Evolutionary conservation across 2,113 vertebrate species (phyloP), one percentile per base, ranked within the genome.

Genomic region (Xerus inauris): DNA sequence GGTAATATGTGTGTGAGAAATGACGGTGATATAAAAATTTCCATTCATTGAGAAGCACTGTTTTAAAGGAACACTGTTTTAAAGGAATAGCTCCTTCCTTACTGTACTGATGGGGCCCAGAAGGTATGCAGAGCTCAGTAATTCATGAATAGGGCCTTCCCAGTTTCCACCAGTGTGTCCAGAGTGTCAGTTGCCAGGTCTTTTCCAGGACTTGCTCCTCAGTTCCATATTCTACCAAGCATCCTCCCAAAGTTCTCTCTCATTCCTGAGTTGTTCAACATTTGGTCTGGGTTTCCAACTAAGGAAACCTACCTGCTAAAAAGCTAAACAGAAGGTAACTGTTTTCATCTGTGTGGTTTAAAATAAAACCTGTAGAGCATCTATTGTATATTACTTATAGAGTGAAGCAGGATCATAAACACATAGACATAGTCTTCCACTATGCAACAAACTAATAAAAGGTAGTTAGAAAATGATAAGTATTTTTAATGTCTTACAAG

Each of bases 401-500:
- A 96, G 17, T 19, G 6, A 95, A 6, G 59, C 26, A 86, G 13
- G 22, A 79, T 47, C n/a, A 35, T 0, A 89, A 51, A 92, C n/a
- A n/a, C n/a, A n/a, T n/a, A n/a, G n/a, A n/a, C 42, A 84, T 16
- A 24, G 0, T 1, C 2, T 0, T 28, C 17, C 6, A 32, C 49
- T 13, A 11, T 8, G 11, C 35, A 71, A 45, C 5, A 54, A 79
- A 92, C 8, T 42, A 92, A 92, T 51, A 38, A 57, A 65, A 28
- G 35, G 49, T 30, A 38, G 51, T 35, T 90, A 80, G 7, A 30
- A 86, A 89, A 86, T 62, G 24, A 72, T 57, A 64, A 38, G 16
- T 22, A 45, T 71, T 84, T 93, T 71, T 83, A 30, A 65, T 89
- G n/a, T 73, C 57, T 83, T 80, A 94, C 19, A 32, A 57, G 16